Evolutionary conservation across 2,888 invertebrate species (phyloP).

Genomic region (Ormyrus thymus): DNA sequence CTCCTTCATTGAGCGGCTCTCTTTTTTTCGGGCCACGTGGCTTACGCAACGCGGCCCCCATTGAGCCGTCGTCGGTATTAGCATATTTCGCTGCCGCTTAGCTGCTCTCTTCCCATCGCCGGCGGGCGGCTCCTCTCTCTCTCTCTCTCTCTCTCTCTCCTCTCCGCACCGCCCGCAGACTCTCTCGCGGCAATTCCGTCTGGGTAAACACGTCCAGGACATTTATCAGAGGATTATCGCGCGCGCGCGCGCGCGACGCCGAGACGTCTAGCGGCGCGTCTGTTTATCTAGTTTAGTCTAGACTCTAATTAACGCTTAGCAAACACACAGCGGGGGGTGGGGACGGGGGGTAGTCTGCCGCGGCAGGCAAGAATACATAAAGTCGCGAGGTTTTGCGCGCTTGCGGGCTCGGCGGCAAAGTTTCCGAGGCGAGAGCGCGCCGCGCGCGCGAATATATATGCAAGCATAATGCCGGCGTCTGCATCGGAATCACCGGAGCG

Average conservation of each 20-base stretch:
- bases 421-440: not conserved
- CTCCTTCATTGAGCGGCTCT: conserved; percentile 9
- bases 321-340: conserved; percentile 60
- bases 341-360: not conserved
- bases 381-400: not conserved
- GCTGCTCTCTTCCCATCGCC: conserved; percentile 22
- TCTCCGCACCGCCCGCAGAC: too few relatives aligned
- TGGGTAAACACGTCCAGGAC: conserved; percentile 71
- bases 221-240: conserved; percentile 72
- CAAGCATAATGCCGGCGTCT: conserved; percentile 65
- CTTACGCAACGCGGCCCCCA: conserved; percentile 16
- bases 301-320: conserved; percentile 71
- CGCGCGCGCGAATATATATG: conserved; percentile 14
- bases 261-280: conserved; percentile 23
- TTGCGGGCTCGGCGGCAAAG: not conserved
- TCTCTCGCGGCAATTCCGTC: conserved; percentile 65
- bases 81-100: not conserved
- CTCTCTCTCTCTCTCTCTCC: too few relatives aligned
- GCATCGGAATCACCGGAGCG: conserved; percentile 51
- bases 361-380: too few relatives aligned
- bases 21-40: not conserved
- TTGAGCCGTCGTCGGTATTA: not conserved
- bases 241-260: conserved; percentile 5
- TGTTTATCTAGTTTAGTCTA: conserved; percentile 65
- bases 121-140: conserved; percentile 5